Conservation (phyloP, 2,113 vertebrate species). For the Alosa alosa region DNA sequence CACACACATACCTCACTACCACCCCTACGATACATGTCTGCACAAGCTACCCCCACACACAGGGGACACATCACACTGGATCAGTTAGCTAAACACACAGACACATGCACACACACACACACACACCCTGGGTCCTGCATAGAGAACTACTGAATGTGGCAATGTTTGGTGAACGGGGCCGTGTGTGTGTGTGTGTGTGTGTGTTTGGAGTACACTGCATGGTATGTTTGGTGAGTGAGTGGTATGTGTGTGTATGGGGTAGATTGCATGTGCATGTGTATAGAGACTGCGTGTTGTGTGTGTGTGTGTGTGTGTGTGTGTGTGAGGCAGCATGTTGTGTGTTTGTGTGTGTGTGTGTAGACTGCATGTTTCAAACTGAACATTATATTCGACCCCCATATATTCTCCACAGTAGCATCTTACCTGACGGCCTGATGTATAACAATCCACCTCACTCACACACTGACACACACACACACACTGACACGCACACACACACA, state of each 20-base stretch:
- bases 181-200: not conserved
- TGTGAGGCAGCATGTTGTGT: not conserved
- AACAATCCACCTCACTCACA: no score
- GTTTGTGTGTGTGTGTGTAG: not conserved
- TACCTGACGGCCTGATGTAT: not conserved
- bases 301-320: not conserved
- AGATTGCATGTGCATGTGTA: not conserved
- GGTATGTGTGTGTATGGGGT: not conserved
- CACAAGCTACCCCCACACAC: no score
- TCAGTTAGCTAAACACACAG: no score
- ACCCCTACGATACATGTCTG: no score
- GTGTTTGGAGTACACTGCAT: no score
- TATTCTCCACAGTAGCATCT: no score
- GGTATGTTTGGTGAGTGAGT: not conserved
- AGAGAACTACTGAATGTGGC: no score
- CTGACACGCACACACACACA: no score
- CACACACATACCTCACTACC: constrained; percentile 12
- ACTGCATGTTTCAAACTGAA: not conserved
- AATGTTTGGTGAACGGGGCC: not conserved
- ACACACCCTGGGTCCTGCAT: not conserved
- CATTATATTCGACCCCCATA: no score
- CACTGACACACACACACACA: no score
- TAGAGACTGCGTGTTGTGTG: not conserved
- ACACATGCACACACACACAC: not conserved
- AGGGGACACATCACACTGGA: no score